A percentile compares a stretch with the other conserved stretches of the same genome.
These are phyloP conservation scores for Manis pentadactyla DNA, from an alignment of 2,797 vertebrate genomes.

Conservation along the genomic window DNA sequence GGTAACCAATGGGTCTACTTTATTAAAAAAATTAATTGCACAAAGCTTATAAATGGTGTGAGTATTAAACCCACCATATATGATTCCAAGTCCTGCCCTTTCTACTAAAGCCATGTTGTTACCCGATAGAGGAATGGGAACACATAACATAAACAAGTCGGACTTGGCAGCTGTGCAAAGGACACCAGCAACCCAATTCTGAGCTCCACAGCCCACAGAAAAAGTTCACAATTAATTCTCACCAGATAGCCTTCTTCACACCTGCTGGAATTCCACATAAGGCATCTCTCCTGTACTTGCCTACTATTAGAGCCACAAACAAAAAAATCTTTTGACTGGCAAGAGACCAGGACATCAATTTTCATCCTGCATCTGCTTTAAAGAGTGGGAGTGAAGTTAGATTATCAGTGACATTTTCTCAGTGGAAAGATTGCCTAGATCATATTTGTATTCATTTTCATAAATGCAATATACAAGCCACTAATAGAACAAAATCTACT, in stretches of 20 bases:
- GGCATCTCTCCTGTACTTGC: not conserved
- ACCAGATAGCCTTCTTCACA: not conserved
- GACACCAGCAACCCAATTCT: not conserved
- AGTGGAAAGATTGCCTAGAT: slow-evolving; percentile 78
- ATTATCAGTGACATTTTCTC: slow-evolving; percentile 77
- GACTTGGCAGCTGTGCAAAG: not conserved
- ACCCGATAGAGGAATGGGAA: not conserved
- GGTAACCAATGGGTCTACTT: not conserved
- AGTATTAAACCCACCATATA: not conserved
- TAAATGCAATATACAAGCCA: slow-evolving; percentile 86
- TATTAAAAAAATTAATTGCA: not conserved
- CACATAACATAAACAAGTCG: not conserved
- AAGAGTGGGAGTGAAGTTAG: slow-evolving; percentile 63
- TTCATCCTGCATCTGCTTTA: slow-evolving; percentile 45
- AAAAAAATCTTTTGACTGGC: slow-evolving; percentile 66
- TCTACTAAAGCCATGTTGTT: not conserved
- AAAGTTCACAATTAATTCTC: not conserved
- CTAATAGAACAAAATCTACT: slow-evolving; percentile 89
- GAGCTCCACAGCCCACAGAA: not conserved
- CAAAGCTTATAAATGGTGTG: not conserved
- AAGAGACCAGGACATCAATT: slow-evolving; percentile 33
- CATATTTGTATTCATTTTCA: slow-evolving; percentile 89
- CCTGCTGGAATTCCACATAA: not conserved
- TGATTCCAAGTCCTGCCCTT: not conserved
- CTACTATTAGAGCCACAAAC: slow-evolving; percentile 56